Conservation (phyloP, 2,113 vertebrate species). For the Geococcyx californianus region DNA sequence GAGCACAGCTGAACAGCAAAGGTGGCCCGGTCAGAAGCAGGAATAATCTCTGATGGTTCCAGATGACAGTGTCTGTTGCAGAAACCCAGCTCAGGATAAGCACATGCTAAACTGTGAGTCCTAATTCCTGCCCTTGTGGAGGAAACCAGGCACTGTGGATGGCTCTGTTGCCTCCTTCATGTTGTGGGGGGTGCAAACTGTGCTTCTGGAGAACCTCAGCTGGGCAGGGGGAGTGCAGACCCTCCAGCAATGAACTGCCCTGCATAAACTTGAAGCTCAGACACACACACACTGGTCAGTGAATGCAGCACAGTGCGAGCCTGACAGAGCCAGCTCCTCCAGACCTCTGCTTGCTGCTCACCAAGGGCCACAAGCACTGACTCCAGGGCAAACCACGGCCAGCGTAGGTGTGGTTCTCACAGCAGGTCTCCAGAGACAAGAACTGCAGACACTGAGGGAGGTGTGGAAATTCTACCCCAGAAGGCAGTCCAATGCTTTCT, state of each 20-base stretch:
- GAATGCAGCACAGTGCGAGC: background rate
- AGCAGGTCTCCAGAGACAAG: background rate
- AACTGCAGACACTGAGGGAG: background rate
- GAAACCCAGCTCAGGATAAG: background rate
- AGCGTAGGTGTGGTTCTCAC: background rate
- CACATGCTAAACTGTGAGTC: background rate
- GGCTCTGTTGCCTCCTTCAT: background rate
- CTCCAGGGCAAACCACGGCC: fast-evolving
- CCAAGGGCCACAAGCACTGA: background rate
- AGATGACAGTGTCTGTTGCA: background rate
- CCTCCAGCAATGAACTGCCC: background rate
- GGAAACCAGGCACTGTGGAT: background rate
- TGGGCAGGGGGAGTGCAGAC: background rate
- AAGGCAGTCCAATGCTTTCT: background rate
- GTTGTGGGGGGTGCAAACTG: background rate
- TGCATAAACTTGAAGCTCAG: background rate
- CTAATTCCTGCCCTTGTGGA: background rate
- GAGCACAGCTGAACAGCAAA: background rate
- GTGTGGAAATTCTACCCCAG: slow-evolving; percentile 1
- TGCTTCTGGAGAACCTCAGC: background rate
- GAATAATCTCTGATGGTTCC: background rate
- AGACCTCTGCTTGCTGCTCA: background rate
- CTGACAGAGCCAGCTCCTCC: background rate
- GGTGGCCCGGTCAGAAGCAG: background rate
- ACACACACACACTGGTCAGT: too few species aligned